Percentiles rank a stretch among this genome's conserved stretches.
Conservation (phyloP, 2,888 invertebrate species). For the Steromphala cineraria region DNA sequence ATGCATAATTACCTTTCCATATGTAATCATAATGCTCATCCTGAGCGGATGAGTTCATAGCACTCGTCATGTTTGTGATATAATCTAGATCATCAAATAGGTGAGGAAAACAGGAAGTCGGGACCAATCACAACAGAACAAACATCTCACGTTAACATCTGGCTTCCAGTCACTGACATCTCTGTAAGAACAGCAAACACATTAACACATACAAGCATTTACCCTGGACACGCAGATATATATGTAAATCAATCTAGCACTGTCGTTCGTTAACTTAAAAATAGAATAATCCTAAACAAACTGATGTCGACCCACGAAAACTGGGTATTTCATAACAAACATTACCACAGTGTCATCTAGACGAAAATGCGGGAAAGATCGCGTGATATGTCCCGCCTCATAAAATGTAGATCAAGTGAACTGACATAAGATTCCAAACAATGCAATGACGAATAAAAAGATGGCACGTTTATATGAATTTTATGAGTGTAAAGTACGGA, state of each 20-base stretch:
- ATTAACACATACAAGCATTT: neutral
- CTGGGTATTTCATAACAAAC: too few species aligned
- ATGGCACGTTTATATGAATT: neutral
- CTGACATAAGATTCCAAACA: neutral
- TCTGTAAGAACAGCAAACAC: neutral
- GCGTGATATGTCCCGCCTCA: neutral
- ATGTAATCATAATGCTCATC: constrained; percentile 5
- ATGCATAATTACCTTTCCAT: neutral
- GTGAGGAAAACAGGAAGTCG: neutral
- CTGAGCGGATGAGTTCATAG: neutral
- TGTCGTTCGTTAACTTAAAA: too few species aligned
- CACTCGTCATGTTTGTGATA: neutral
- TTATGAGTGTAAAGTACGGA: neutral
- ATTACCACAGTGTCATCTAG: too few species aligned
- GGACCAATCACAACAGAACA: neutral
- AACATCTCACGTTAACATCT: neutral
- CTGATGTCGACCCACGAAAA: too few species aligned
- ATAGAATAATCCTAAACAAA: too few species aligned
- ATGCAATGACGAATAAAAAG: neutral
- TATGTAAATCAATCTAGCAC: too few species aligned
- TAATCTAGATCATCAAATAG: neutral
- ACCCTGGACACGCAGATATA: too few species aligned
- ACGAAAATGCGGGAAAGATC: too few species aligned
- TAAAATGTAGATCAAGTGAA: neutral
- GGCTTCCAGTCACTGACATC: neutral